phyloP scores from a whole-genome alignment of 2,888 invertebrate genomes.

The Cantharis flavilabris region DNA sequence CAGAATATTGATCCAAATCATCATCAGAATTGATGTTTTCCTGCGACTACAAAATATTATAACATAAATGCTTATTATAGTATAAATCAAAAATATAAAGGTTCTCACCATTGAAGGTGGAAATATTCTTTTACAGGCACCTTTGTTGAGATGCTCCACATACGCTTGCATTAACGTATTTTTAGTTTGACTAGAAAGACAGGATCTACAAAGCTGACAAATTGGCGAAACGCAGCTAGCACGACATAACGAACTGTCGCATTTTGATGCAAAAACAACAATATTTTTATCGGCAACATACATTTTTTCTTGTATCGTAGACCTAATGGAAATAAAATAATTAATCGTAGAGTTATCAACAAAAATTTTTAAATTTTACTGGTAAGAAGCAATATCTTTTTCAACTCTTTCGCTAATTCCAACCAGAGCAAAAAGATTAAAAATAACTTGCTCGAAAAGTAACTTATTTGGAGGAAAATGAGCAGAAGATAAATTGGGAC shows the following conservation, averaged over 20 bases:
- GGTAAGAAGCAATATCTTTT: slow-evolving; percentile 51
- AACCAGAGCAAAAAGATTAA: slow-evolving; percentile 78
- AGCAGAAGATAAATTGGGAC: slow-evolving; percentile 92
- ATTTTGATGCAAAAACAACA: slow-evolving; percentile 72
- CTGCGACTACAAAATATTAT: slow-evolving; percentile 30
- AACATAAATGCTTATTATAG: no score
- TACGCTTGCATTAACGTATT: slow-evolving; percentile 69
- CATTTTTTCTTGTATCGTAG: slow-evolving; percentile 60
- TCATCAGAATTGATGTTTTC: slow-evolving; percentile 53
- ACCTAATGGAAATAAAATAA: background rate
- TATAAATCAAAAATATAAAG: no score
- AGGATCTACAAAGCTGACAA: slow-evolving; percentile 81
- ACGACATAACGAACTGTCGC: slow-evolving; percentile 61
- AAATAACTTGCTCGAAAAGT: slow-evolving; percentile 91
- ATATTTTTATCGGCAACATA: slow-evolving; percentile 79
- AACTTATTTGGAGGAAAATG: slow-evolving; percentile 89
- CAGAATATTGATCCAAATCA: slow-evolving; percentile 61
- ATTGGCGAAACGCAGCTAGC: slow-evolving; percentile 67
- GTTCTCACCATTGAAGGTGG: slow-evolving; percentile 69
- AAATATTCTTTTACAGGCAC: slow-evolving; percentile 80
- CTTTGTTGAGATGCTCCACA: slow-evolving; percentile 78
- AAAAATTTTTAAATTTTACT: slow-evolving; percentile 46
- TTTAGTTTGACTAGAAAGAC: slow-evolving; percentile 66
- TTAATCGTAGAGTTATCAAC: background rate
- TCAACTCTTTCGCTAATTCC: slow-evolving; percentile 67